Base-by-base conservation (phyloP, 2,888 invertebrate genomes). In the Ormyrus nitidulus region DNA sequence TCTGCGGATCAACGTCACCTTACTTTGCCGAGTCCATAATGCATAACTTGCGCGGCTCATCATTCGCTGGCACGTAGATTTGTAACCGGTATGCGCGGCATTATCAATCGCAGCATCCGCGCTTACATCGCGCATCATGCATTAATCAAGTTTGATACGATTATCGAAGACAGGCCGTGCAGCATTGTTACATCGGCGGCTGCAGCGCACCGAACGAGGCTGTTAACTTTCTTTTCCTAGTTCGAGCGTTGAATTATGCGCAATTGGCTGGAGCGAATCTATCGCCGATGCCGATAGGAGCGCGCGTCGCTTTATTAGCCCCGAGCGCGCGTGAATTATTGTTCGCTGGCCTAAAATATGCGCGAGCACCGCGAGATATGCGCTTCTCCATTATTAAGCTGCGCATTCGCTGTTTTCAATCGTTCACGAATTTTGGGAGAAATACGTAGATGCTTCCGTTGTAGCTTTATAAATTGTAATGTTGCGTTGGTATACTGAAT, bases 81-180 rank as follows among this genome's bases (percentile, higher is more conserved):
- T 62, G 13, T 62, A 72, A 72, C 10, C 34, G n/a, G 46, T 5
- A 13, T 54, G 56, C 56, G 19, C 13, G 6, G 62, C 13, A 49
- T 56, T 59, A 77, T 71, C 65, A 77, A 64, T 77, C 19, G 65
- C 54, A 8, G 8, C 10, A 61, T 46, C 10, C 51, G 59, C 61
- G 56, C 68, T 80, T 77, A 77, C 80, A 77, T 69, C 56, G 19
- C 53, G 19, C 68, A 58, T 53, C 49, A 65, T 53, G 65, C 73
- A 78, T 78, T 75, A 81, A 81, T 81, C 74, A 81, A 68, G 56
- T 78, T 78, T 81, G 74, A 81, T 75, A 51, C 71, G 62, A 83
- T 77, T 79, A 80, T 56, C 74, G 51, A 10, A 70, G 19, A 19
- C 19, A 19, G 19, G 19, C 19, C 19, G 19, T 19, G 19, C 19